Percentiles rank a stretch among this genome's conserved stretches.
These are phyloP conservation scores for Rostratula benghalensis DNA, from an alignment of 2,113 vertebrate genomes.

Conservation along the genomic window DNA sequence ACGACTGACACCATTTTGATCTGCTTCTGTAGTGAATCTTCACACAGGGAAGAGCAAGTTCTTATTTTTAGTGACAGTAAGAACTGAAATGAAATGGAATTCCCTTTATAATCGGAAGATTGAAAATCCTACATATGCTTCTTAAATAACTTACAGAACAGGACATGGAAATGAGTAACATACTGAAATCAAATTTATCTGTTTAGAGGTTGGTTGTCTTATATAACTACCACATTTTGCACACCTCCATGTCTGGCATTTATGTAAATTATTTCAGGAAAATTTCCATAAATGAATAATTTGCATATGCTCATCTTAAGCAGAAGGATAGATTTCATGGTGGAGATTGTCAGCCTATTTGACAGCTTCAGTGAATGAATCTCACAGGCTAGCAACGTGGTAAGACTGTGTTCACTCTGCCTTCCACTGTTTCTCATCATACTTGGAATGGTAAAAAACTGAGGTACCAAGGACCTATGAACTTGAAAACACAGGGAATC, in stretches of 20 bases:
- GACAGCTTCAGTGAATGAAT: neutral
- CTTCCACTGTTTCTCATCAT: neutral
- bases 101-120: neutral
- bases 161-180: neutral
- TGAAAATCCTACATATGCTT: neutral
- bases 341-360: neutral
- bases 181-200: neutral
- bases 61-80: neutral
- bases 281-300: neutral
- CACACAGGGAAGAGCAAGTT: neutral
- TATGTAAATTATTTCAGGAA: conserved; percentile 8
- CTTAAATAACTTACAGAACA: neutral
- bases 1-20: neutral
- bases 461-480: neutral
- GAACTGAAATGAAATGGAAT: neutral
- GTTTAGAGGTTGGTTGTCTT: neutral
- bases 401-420: neutral
- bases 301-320: conserved; percentile 27
- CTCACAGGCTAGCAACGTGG: neutral
- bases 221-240: neutral
- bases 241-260: conserved; percentile 25
- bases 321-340: neutral
- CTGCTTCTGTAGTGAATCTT: neutral
- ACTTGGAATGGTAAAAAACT: neutral
- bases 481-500: neutral